A percentile compares a stretch with the other conserved stretches of the same genome.
phyloP scores from a whole-genome alignment of 1,140 invertebrate genomes.

The Ditylenchus dipsaci region DNA sequence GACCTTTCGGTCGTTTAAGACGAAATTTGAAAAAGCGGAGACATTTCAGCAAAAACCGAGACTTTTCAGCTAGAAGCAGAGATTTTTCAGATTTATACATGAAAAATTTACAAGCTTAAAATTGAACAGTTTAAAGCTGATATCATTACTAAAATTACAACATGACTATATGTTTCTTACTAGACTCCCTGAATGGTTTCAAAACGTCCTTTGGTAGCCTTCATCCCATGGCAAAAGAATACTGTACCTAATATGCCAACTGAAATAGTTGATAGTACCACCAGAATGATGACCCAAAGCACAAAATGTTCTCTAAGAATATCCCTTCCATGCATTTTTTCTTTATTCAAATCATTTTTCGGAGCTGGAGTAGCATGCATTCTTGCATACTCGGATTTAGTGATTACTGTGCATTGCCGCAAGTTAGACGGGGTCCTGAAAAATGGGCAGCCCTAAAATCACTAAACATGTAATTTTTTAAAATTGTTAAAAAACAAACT shows the following conservation, averaged over 20 bases:
- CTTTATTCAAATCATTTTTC: neutral
- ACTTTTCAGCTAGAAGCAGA: too few relatives aligned
- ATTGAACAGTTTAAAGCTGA: too few relatives aligned
- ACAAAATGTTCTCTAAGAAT: constrained; percentile 18
- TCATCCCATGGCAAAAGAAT: constrained; percentile 48
- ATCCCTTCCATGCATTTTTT: neutral
- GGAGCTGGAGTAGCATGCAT: neutral
- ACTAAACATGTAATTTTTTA: neutral
- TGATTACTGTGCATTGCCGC: constrained; percentile 35
- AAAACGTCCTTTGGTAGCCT: constrained; percentile 35
- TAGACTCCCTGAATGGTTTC: constrained; percentile 35
- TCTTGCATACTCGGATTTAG: constrained; percentile 39
- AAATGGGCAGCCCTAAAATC: constrained; percentile 44
- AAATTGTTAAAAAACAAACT: constrained; percentile 9
- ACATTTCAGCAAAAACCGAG: too few relatives aligned
- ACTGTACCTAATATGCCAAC: constrained; percentile 38
- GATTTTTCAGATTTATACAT: too few relatives aligned
- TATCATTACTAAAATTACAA: too few relatives aligned
- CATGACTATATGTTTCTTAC: neutral
- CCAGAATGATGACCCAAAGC: constrained; percentile 8
- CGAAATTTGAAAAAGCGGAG: too few relatives aligned
- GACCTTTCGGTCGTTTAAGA: too few relatives aligned
- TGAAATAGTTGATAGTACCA: constrained; percentile 15
- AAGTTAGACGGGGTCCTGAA: constrained; percentile 49
- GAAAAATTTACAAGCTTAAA: too few relatives aligned